phyloP scores from a whole-genome alignment of 2,797 vertebrate species.

The Smutsia temminckii region DNA sequence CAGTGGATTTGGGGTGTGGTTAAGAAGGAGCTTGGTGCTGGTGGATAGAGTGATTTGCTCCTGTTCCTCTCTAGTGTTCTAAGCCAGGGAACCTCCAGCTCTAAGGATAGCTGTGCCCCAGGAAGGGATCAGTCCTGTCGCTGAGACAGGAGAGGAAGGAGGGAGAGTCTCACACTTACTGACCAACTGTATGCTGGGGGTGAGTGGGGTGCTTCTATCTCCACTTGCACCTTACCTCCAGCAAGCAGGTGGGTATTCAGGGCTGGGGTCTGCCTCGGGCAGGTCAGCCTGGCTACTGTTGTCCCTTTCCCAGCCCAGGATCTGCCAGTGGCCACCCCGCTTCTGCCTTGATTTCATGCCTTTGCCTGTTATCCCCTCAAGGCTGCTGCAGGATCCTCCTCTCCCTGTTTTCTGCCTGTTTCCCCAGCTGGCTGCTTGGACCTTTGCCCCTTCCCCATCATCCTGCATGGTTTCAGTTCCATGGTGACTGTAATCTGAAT shows the following conservation, averaged over 20 bases:
- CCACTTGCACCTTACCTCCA: rapidly evolving
- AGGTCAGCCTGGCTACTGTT: neutral
- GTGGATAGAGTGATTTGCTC: neutral
- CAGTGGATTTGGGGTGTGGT: neutral
- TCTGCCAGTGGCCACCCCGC: rapidly evolving
- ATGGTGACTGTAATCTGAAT: neutral
- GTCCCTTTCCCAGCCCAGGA: too few relatives aligned
- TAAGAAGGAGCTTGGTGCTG: neutral
- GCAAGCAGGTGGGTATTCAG: rapidly evolving
- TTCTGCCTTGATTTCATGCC: neutral
- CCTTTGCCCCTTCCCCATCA: neutral
- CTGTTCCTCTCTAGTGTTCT: neutral
- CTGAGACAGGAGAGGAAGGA: neutral
- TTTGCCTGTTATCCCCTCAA: neutral
- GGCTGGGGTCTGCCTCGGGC: neutral
- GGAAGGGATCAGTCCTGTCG: neutral
- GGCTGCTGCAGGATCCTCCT: neutral
- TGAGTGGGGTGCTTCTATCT: neutral
- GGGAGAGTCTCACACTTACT: neutral
- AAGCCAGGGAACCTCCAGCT: neutral
- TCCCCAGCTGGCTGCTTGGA: neutral
- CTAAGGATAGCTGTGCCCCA: neutral
- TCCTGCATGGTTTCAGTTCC: neutral
- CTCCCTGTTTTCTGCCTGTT: neutral
- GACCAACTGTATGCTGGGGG: neutral